A percentile compares a stretch with the other conserved stretches of the same genome.
phyloP scores from a whole-genome alignment of 2,888 invertebrate genomes.

The Amblyteles armatorius region DNA sequence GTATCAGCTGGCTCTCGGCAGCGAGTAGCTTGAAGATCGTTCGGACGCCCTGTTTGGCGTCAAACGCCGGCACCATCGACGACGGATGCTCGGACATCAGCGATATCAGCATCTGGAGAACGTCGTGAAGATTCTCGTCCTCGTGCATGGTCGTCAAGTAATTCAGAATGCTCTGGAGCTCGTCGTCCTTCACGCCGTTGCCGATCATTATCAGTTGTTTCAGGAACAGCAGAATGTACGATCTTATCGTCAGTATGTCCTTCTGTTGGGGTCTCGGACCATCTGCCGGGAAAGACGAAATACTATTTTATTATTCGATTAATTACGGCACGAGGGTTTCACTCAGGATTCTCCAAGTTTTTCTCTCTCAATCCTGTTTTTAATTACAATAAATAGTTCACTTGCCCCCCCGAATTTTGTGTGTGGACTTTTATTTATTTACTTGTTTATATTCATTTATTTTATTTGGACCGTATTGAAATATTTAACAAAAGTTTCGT shows the following conservation, averaged over 20 bases:
- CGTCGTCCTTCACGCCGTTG: constrained; percentile 99
- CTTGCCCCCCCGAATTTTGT: too few species aligned
- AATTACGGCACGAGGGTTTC: too few species aligned
- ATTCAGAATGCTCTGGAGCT: constrained; percentile 98
- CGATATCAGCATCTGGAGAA: constrained; percentile 98
- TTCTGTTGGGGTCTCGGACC: constrained; percentile 97
- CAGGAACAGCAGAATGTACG: constrained; percentile 97
- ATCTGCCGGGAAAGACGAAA: constrained; percentile 87
- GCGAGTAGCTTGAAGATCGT: constrained; percentile 98
- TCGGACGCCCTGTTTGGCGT: constrained; percentile 98
- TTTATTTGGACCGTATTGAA: too few species aligned
- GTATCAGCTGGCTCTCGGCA: constrained; percentile 97
- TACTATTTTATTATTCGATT: neutral
- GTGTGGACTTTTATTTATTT: too few species aligned
- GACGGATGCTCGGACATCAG: constrained; percentile 99
- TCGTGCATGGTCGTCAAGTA: constrained; percentile 99
- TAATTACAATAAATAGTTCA: too few species aligned
- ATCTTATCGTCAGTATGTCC: constrained; percentile 96
- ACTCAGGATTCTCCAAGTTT: too few species aligned
- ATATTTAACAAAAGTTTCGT: too few species aligned
- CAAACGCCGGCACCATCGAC: constrained; percentile 99
- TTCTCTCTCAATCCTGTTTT: too few species aligned
- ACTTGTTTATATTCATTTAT: too few species aligned
- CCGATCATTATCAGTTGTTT: constrained; percentile 99
- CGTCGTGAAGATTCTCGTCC: constrained; percentile 99